phyloP scores from a whole-genome alignment of 1,140 invertebrate genomes.

The Drosophila orosa region DNA sequence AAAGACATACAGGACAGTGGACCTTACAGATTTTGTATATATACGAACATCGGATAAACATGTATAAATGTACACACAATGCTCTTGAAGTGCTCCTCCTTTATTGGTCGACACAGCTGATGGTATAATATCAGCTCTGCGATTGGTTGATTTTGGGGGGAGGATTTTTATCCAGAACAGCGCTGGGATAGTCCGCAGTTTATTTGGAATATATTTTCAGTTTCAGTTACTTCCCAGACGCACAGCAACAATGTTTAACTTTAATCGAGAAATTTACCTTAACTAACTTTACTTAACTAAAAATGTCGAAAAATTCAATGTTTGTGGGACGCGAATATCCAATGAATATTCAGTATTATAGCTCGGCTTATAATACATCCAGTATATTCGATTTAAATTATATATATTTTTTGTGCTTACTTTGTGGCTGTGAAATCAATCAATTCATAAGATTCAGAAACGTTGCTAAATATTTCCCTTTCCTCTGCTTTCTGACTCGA shows the following conservation, averaged over 20 bases:
- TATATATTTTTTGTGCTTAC: not conserved
- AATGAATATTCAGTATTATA: constrained; percentile 25
- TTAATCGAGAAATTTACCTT: not conserved
- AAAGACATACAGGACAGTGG: not conserved
- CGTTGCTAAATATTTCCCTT: not conserved
- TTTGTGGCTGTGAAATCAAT: constrained; percentile 4
- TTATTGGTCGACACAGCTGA: constrained; percentile 20
- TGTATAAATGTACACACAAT: not conserved
- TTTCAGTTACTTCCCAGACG: constrained; percentile 30
- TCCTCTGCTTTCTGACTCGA: too few relatives aligned
- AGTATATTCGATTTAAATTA: constrained; percentile 37
- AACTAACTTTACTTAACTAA: not conserved
- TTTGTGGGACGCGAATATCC: constrained; percentile 22
- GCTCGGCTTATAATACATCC: constrained; percentile 26
- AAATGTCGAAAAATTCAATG: constrained; percentile 32
- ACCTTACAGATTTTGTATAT: not conserved
- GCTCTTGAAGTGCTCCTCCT: not conserved
- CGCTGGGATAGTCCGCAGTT: constrained; percentile 3
- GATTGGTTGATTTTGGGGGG: constrained; percentile 31
- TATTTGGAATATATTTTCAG: constrained; percentile 1
- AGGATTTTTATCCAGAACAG: constrained; percentile 14
- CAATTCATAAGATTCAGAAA: not conserved
- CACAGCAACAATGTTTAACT: constrained; percentile 22
- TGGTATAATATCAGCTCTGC: constrained; percentile 5
- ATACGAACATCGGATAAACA: not conserved